A percentile compares a stretch with the other conserved stretches of the same genome.
phyloP scores from a whole-genome alignment of 1,140 invertebrate species.

The Drosophila gunungcola region DNA sequence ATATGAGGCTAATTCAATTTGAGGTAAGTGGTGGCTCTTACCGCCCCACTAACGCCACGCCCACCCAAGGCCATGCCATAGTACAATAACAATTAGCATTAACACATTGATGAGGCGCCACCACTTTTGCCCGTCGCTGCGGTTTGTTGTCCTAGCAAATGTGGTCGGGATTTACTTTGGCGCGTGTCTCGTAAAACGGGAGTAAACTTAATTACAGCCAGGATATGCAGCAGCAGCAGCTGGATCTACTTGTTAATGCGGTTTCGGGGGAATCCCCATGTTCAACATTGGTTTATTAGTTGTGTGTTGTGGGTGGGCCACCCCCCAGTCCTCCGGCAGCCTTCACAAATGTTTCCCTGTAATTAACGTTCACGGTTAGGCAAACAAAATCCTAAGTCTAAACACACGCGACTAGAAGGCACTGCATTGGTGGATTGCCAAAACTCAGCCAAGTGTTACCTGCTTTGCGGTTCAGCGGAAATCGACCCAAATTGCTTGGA shows the following conservation, averaged over 20 bases:
- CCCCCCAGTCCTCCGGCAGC: constrained; percentile 27
- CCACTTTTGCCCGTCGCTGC: constrained; percentile 13
- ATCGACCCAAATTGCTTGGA: neutral
- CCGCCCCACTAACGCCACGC: constrained; percentile 1
- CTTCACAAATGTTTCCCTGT: constrained; percentile 60
- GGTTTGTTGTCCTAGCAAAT: constrained; percentile 49
- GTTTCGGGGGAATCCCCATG: constrained; percentile 34
- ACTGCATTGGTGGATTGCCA: constrained; percentile 18
- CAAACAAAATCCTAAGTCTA: constrained; percentile 13
- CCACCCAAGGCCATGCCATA: constrained; percentile 14
- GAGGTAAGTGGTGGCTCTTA: constrained; percentile 66
- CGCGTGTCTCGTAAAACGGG: constrained; percentile 52
- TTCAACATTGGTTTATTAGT: constrained; percentile 55
- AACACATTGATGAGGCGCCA: constrained; percentile 51
- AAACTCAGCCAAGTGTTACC: constrained; percentile 10
- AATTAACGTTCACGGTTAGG: constrained; percentile 51
- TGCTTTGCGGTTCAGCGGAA: constrained; percentile 25
- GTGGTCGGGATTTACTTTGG: constrained; percentile 48
- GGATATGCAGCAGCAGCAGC: constrained; percentile 46
- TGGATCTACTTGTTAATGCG: constrained; percentile 57
- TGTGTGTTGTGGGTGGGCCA: neutral
- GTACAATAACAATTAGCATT: constrained; percentile 78
- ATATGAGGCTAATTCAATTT: constrained; percentile 70
- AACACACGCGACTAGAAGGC: constrained; percentile 3
- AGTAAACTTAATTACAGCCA: constrained; percentile 68